phyloP scores from a whole-genome alignment of 2,888 invertebrate genomes.

The Catocala sponsa region DNA sequence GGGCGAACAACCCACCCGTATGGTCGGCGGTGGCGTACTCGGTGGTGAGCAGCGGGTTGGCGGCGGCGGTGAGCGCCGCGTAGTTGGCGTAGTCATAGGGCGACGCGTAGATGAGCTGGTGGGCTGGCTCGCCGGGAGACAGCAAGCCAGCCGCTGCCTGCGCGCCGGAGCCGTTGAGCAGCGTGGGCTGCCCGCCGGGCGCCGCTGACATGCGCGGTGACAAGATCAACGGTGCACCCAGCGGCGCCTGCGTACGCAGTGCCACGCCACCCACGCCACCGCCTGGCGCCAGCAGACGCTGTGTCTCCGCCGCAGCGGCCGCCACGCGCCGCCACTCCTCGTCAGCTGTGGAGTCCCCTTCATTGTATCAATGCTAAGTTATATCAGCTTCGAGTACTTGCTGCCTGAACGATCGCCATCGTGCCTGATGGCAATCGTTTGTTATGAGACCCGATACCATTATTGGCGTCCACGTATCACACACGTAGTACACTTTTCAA shows the following conservation, averaged over 20 bases:
- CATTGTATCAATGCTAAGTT: constrained; percentile 80
- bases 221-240: constrained; percentile 97
- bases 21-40: constrained; percentile 95
- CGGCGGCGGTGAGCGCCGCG: constrained; percentile 93
- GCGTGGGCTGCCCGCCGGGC: constrained; percentile 91
- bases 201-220: constrained; percentile 96
- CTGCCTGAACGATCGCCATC: neutral
- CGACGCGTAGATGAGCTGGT: constrained; percentile 95
- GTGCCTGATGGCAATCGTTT: neutral
- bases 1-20: constrained; percentile 95
- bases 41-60: constrained; percentile 93
- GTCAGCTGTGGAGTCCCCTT: constrained; percentile 90
- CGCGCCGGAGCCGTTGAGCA: constrained; percentile 86
- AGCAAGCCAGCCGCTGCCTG: constrained; percentile 79
- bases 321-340: constrained; percentile 95
- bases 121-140: constrained; percentile 90
- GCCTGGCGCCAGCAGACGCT: constrained; percentile 90
- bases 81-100: constrained; percentile 97
- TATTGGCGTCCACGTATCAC: neutral
- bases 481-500: no score
- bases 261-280: constrained; percentile 89
- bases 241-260: constrained; percentile 91
- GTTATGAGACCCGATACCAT: neutral
- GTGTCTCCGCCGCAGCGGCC: constrained; percentile 93
- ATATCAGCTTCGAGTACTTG: constrained; percentile 29